phyloP scores from a whole-genome alignment of 1,140 invertebrate genomes.

The Philopotamus ludificatus region DNA sequence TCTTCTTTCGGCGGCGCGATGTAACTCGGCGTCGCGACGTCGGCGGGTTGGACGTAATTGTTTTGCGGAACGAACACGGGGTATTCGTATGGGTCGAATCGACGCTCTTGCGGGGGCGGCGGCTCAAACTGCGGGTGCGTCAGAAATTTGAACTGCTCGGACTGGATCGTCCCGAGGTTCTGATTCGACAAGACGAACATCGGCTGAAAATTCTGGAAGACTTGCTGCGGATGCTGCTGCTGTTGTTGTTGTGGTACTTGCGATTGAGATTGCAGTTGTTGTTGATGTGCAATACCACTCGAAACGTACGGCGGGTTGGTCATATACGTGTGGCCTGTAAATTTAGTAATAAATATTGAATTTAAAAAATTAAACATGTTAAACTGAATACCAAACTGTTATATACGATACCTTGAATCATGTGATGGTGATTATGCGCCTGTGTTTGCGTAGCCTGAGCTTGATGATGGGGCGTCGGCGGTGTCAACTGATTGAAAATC shows the following conservation, averaged over 20 bases:
- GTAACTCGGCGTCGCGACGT: no score
- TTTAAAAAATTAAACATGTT: neutral
- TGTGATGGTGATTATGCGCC: conserved; percentile 27
- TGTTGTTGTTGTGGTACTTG: conserved; percentile 34
- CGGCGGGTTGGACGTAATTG: no score
- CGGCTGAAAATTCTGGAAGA: no score
- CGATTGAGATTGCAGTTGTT: conserved; percentile 44
- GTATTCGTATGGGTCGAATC: no score
- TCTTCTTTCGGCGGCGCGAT: no score
- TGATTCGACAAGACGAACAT: no score
- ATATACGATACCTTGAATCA: conserved; percentile 28
- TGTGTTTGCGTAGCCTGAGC: conserved; percentile 32
- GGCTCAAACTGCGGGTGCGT: no score
- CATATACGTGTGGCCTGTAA: conserved; percentile 31
- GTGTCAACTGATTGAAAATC: conserved; percentile 25
- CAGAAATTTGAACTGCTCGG: no score
- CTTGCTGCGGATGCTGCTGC: conserved; percentile 44
- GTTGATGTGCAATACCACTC: conserved; percentile 19
- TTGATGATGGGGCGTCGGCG: conserved; percentile 15
- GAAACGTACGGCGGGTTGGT: conserved; percentile 26
- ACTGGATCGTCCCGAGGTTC: no score
- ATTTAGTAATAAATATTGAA: neutral
- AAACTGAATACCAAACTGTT: neutral
- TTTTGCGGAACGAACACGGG: no score
- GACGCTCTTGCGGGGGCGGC: no score